Conservation (phyloP, 2,797 vertebrate species). For the Peromyscus nudipes region DNA sequence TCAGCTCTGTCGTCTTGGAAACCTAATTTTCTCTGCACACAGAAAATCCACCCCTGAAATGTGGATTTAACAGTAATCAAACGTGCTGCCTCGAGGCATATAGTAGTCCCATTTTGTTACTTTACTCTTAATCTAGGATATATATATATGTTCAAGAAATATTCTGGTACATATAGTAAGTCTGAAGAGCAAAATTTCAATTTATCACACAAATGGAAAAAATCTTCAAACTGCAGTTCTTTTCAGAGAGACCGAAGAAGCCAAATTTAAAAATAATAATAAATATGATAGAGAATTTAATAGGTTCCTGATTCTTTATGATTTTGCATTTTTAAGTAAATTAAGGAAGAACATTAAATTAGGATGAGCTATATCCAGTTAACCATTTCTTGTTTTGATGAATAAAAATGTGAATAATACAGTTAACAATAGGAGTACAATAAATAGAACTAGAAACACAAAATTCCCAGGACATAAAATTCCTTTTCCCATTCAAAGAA, state of each 20-base stretch:
- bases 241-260: background rate
- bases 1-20: background rate
- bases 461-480: background rate
- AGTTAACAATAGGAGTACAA: background rate
- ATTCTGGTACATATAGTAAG: background rate
- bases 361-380: background rate
- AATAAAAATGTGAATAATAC: background rate
- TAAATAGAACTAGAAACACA: background rate
- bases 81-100: background rate
- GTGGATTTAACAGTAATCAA: background rate
- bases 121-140: background rate
- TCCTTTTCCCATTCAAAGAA: background rate
- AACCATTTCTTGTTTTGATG: background rate
- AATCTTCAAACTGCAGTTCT: background rate
- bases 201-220: background rate
- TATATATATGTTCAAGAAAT: background rate
- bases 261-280: background rate
- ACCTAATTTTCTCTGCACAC: slow-evolving; percentile 28
- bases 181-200: background rate
- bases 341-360: background rate
- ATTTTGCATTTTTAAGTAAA: background rate
- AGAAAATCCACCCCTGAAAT: background rate
- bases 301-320: background rate
- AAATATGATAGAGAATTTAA: background rate
- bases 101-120: background rate